These are phyloP conservation scores for Sardinella longiceps DNA, from an alignment of 2,797 vertebrate species.

Conservation along the genomic window DNA sequence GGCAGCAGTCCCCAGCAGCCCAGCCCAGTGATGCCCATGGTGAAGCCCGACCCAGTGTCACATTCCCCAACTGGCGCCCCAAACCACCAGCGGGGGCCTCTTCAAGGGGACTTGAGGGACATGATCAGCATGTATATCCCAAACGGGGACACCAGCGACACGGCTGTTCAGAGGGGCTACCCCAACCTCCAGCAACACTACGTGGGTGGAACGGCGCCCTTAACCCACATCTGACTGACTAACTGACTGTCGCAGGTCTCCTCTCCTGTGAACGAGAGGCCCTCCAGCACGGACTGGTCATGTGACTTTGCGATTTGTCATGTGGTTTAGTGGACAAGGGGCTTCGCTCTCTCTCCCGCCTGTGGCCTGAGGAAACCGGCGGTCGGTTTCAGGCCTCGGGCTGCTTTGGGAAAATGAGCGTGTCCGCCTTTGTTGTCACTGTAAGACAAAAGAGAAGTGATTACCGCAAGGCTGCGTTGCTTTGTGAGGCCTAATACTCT, in stretches of 20 bases:
- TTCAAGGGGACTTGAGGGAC: slow-evolving; percentile 60
- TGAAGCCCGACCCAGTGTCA: slow-evolving; percentile 46
- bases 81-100: slow-evolving; percentile 50
- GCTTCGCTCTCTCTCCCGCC: not conserved
- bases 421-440: not conserved
- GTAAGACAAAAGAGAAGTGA: slow-evolving; percentile 7
- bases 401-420: not conserved
- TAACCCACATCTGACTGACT: slow-evolving; percentile 56
- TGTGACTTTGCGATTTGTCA: slow-evolving; percentile 18
- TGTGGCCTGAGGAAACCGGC: not conserved
- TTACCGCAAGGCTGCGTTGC: not conserved
- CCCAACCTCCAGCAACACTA: slow-evolving; percentile 59
- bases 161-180: slow-evolving; percentile 63
- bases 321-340: slow-evolving; percentile 2
- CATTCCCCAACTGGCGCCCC: slow-evolving; percentile 52
- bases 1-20: slow-evolving; percentile 41
- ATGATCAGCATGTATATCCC: slow-evolving; percentile 62
- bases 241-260: slow-evolving; percentile 19
- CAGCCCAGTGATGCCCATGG: slow-evolving; percentile 59
- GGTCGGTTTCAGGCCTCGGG: not conserved
- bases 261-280: not conserved
- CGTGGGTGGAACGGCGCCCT: slow-evolving; percentile 52
- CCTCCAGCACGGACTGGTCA: slow-evolving; percentile 15
- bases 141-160: slow-evolving; percentile 50
- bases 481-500: not conserved